These are phyloP conservation scores for Schizothorax lantsangensis DNA, from an alignment of 2,797 vertebrate genomes.

Conservation along the genomic window DNA sequence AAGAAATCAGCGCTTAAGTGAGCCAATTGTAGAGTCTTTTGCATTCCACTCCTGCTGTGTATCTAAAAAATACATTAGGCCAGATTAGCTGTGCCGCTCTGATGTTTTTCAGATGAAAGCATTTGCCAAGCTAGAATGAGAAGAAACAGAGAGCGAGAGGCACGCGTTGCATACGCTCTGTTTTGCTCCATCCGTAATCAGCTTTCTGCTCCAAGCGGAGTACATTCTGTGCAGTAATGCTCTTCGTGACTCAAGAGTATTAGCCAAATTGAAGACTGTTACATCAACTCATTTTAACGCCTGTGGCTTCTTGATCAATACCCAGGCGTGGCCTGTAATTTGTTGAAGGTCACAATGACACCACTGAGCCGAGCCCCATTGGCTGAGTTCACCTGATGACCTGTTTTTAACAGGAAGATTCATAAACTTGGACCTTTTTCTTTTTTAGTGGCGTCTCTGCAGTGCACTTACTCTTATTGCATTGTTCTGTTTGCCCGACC, in stretches of 20 bases:
- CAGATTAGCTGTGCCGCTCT: constrained; percentile 59
- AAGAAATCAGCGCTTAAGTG: constrained; percentile 46
- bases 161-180: constrained; percentile 50
- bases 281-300: constrained; percentile 55
- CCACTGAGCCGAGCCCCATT: constrained; percentile 62
- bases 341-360: constrained; percentile 70
- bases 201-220: constrained; percentile 40
- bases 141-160: constrained; percentile 26
- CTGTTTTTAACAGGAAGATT: constrained; percentile 4
- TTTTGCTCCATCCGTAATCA: constrained; percentile 58
- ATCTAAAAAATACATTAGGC: constrained; percentile 65
- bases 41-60: constrained; percentile 65
- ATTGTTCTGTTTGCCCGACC: not conserved
- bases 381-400: constrained; percentile 30
- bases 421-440: not conserved
- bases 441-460: constrained; percentile 23
- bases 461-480: not conserved
- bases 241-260: constrained; percentile 69
- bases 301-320: constrained; percentile 55
- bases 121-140: constrained; percentile 55
- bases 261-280: constrained; percentile 71
- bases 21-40: constrained; percentile 44
- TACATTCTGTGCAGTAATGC: constrained; percentile 68
- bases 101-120: constrained; percentile 69
- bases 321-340: constrained; percentile 74